Base-by-base conservation (phyloP, 2,888 invertebrate genomes). In the Hermodice carunculata region DNA sequence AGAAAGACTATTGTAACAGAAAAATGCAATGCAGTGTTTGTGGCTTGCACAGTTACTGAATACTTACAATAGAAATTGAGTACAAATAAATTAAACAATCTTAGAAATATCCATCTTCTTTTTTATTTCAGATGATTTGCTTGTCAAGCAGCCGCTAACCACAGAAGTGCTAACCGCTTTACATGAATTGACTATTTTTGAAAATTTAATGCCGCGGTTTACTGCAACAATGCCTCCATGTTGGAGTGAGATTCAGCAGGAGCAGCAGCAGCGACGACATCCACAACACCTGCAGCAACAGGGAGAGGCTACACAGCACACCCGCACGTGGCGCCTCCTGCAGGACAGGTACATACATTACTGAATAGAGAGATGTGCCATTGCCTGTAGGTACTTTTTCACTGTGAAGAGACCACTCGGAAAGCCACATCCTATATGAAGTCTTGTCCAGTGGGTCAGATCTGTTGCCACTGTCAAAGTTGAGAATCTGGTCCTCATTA, bases 161-260 rank as follows among this genome's bases (percentile, higher is more conserved):
- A 72, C 82, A 32, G 79, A 83, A 26, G 79, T 77, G 37, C 86
- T 94, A 72, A 90, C 91, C 73, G 88, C 89, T 17, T 87, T 96
- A 56, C 91, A 93, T 76, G 89, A 91, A 43, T 86, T 96, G 61
- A 94, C 93, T 1, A 90, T 91, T 69, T 93, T 93, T 79, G 93
- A 94, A 78, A 89, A 90, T 69, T 85, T 91, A 62, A 89, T 89
- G 74, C 90, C 90, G 0, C 87, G 90, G 0, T 96, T 94, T 83
- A 91, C 93, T 58, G 94, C 95, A 0, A 95, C 94, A 19, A 94
- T 95, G 2, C 95, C 96, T 0, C 92, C 94, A 3, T 96, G 95
- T 85, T 96, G 96, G 96, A 93, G 92, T 72, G 95, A 96, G 75
- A 90, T 96, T 78, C 94, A 95, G 76, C 95, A 95, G 71, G 94